Conservation (phyloP, 2,797 vertebrate species). For the Rhinichthys osculus region DNA sequence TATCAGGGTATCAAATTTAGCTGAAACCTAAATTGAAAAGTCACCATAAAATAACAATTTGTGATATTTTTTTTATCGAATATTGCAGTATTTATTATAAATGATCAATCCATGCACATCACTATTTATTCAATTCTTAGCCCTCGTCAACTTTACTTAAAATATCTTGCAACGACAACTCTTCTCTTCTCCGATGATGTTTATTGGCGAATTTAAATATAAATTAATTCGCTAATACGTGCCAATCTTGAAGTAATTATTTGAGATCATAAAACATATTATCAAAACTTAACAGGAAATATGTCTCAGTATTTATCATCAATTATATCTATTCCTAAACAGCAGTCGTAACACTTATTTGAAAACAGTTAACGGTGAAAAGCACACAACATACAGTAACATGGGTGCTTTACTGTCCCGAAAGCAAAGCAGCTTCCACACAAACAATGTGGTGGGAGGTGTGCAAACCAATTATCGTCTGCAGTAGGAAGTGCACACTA, state of each 20-base stretch:
- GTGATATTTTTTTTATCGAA: not conserved
- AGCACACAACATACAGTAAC: not conserved
- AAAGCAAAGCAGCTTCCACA: not conserved
- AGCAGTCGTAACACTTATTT: not conserved
- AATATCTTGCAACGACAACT: not conserved
- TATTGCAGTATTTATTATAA: not conserved
- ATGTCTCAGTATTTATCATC: not conserved
- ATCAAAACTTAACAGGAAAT: not conserved
- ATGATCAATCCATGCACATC: not conserved
- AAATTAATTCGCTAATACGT: not conserved
- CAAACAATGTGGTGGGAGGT: slow-evolving; percentile 35
- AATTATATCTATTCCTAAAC: not conserved
- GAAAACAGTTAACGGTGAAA: slow-evolving; percentile 1
- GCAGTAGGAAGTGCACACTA: slow-evolving; percentile 24
- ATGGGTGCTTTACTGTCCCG: not conserved
- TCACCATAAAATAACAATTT: too few relatives aligned
- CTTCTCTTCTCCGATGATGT: not conserved
- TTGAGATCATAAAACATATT: not conserved
- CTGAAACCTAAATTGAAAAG: too few relatives aligned
- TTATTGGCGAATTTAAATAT: not conserved
- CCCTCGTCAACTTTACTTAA: not conserved
- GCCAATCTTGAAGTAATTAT: not conserved
- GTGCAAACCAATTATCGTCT: slow-evolving; percentile 15
- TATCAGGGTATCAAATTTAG: not conserved
- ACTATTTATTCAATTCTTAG: not conserved